Conservation (phyloP, 92 coral and sea anemone genomes). For the Phenganax stokvisi region DNA sequence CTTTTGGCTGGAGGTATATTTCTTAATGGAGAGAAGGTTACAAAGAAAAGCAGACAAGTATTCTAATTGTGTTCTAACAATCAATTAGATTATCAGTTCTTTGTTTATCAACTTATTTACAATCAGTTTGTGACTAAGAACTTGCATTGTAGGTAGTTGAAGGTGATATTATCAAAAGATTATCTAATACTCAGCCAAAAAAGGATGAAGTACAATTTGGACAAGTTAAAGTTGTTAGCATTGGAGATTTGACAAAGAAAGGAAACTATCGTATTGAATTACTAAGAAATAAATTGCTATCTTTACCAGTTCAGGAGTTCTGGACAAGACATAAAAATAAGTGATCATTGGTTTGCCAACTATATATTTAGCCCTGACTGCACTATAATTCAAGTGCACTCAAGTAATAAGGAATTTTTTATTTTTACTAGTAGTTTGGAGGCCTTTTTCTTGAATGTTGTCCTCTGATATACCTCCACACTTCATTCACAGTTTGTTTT, state of each 20-base stretch:
- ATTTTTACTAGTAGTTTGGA: no score
- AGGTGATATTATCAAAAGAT: constrained; percentile 41
- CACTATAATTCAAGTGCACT: no score
- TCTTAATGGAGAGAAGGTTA: constrained; percentile 45
- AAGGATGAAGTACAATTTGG: constrained; percentile 29
- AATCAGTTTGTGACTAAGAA: no score
- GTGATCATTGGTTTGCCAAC: no score
- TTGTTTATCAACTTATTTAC: neutral
- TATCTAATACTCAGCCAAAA: constrained; percentile 32
- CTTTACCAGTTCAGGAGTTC: constrained; percentile 41
- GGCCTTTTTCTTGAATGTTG: no score
- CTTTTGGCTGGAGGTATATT: constrained; percentile 49
- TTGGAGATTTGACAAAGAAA: constrained; percentile 58
- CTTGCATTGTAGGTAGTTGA: constrained; percentile 29
- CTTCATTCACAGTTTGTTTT: no score
- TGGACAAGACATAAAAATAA: constrained; percentile 41
- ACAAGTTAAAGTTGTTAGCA: constrained; percentile 39
- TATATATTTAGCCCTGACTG: no score
- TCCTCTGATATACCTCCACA: no score
- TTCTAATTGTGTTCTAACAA: neutral
- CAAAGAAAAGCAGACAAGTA: constrained; percentile 43
- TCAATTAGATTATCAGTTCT: neutral
- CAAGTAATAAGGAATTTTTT: no score
- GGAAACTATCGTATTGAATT: constrained; percentile 55
- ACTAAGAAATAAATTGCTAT: constrained; percentile 44